Conservation (phyloP, 2,113 vertebrate genomes). For the Microcebus ravelobensis region DNA sequence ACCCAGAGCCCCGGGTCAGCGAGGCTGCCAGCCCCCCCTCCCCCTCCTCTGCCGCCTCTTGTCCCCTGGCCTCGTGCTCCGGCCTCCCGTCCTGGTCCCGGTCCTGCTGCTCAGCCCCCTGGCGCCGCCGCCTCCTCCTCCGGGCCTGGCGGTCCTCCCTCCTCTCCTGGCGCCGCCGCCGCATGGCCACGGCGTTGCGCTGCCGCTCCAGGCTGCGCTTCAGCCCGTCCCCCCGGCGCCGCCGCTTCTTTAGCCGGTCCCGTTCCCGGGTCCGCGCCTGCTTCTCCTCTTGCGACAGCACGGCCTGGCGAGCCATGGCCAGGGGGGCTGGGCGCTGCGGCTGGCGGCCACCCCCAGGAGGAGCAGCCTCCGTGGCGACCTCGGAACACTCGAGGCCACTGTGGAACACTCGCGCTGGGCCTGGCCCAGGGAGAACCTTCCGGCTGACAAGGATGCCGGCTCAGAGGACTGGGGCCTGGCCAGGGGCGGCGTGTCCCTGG, state of each 20-base stretch:
- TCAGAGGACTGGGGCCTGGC: neutral
- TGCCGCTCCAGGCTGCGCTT: slow-evolving; percentile 9
- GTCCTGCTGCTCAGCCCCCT: neutral
- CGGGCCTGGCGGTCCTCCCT: neutral
- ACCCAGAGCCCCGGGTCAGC: neutral
- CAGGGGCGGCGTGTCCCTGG: neutral
- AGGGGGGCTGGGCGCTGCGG: neutral
- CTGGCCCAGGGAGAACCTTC: neutral
- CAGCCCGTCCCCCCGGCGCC: neutral
- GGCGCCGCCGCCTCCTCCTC: neutral
- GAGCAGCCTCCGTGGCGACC: neutral
- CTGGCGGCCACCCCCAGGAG: accelerated
- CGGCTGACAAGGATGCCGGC: neutral
- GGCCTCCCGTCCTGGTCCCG: neutral
- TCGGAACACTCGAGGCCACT: neutral
- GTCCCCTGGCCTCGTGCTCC: neutral
- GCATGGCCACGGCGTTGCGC: neutral
- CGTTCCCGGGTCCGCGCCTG: neutral
- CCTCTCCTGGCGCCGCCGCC: neutral
- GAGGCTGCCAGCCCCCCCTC: neutral
- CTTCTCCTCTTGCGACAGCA: slow-evolving; percentile 14
- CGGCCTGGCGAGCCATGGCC: neutral
- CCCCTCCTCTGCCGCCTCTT: neutral
- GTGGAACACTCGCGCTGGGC: neutral
- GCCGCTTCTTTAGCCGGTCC: neutral